Conservation (phyloP, 2,113 vertebrate genomes). For the Deroptyus accipitrinus region DNA sequence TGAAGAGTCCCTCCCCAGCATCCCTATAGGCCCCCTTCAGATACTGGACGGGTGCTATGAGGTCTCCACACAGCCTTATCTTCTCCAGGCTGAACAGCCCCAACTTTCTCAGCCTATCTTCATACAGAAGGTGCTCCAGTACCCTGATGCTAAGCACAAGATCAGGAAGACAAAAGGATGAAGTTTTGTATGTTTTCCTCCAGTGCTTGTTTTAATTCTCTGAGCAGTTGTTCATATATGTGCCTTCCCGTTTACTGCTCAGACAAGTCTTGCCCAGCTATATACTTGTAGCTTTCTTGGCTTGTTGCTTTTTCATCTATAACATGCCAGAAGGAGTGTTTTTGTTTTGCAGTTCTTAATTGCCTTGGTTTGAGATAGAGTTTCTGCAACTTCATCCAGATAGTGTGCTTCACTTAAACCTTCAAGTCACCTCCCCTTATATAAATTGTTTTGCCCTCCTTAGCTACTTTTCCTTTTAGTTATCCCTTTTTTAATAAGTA, state of each 20-base stretch:
- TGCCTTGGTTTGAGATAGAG: not conserved
- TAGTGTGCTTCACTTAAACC: not conserved
- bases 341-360: not conserved
- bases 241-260: not conserved
- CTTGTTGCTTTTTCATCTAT: not conserved
- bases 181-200: not conserved
- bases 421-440: not conserved
- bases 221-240: not conserved
- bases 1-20: too few species aligned
- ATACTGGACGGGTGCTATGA: too few species aligned
- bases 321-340: not conserved
- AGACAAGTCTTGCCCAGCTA: not conserved
- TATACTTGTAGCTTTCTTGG: not conserved
- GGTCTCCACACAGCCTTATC: too few species aligned
- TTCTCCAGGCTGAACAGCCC: too few species aligned
- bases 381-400: not conserved
- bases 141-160: not conserved
- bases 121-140: too few species aligned
- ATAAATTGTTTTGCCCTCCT: not conserved
- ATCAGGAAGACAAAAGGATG: not conserved
- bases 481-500: not conserved
- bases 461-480: not conserved
- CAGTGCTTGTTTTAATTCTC: not conserved
- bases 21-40: too few species aligned
- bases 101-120: too few species aligned